phyloP scores from a whole-genome alignment of 2,888 invertebrate species.

The Hoplodrina ambigua region DNA sequence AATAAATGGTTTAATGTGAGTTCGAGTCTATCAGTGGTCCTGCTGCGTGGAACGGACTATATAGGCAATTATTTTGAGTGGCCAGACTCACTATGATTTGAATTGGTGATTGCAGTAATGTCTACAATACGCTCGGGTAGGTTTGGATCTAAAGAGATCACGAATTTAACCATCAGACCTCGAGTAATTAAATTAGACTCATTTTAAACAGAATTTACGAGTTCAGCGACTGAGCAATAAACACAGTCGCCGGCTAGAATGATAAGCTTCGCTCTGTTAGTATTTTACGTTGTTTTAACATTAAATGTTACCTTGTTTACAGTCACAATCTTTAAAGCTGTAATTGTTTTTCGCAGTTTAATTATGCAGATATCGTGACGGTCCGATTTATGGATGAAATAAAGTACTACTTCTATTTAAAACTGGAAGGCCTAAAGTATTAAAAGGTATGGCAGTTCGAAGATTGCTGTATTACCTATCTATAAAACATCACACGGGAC shows the following conservation, averaged over 20 bases:
- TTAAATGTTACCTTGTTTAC: slow-evolving; percentile 21
- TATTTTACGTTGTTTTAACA: slow-evolving; percentile 47
- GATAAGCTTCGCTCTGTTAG: slow-evolving; percentile 62
- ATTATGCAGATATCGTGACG: not conserved
- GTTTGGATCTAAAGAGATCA: slow-evolving; percentile 57
- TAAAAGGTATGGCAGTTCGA: too few species aligned
- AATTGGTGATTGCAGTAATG: slow-evolving; percentile 49
- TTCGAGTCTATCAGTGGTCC: not conserved
- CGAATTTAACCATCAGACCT: slow-evolving; percentile 64
- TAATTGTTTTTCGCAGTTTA: not conserved
- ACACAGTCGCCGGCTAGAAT: slow-evolving; percentile 64
- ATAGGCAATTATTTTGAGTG: slow-evolving; percentile 35
- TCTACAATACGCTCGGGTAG: slow-evolving; percentile 24
- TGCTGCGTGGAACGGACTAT: not conserved
- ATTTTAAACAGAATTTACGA: slow-evolving; percentile 72
- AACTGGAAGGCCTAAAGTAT: not conserved
- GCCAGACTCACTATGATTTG: slow-evolving; percentile 35
- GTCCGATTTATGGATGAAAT: not conserved
- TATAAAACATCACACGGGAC: too few species aligned
- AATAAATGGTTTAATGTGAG: slow-evolving; percentile 6
- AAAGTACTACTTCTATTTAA: too few species aligned
- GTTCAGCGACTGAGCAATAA: slow-evolving; percentile 66
- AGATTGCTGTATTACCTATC: too few species aligned
- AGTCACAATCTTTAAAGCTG: not conserved
- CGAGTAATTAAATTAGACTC: slow-evolving; percentile 71